Evolutionary conservation across 2,113 vertebrate genomes (phyloP).

Genomic region (Coryphaenoides rupestris): DNA sequence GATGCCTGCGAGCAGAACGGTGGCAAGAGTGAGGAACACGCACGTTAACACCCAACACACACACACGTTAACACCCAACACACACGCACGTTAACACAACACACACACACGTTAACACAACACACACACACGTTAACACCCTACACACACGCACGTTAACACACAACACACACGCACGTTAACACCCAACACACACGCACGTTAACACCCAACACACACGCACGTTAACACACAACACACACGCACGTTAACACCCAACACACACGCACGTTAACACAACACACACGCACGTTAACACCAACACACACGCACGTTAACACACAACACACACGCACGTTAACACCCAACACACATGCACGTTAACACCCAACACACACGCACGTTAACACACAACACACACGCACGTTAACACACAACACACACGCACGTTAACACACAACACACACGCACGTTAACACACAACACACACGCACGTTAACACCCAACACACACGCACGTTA

Average conservation of each 20-base stretch:
- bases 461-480: neutral
- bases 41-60: no score
- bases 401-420: no score
- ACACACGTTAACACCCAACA: neutral
- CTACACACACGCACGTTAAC: no score
- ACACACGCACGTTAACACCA: no score
- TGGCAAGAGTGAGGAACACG: slow-evolving; percentile 35
- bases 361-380: neutral
- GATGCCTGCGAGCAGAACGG: slow-evolving; percentile 56
- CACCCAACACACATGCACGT: no score
- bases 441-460: no score
- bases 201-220: neutral
- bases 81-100: no score
- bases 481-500: neutral
- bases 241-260: neutral
- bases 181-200: neutral
- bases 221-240: neutral
- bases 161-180: neutral
- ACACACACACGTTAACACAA: neutral
- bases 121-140: neutral
- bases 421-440: no score
- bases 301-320: no score
- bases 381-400: no score
- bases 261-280: neutral
- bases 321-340: no score